Conservation (phyloP, 2,888 invertebrate genomes). For the Endomychus coccineus region DNA sequence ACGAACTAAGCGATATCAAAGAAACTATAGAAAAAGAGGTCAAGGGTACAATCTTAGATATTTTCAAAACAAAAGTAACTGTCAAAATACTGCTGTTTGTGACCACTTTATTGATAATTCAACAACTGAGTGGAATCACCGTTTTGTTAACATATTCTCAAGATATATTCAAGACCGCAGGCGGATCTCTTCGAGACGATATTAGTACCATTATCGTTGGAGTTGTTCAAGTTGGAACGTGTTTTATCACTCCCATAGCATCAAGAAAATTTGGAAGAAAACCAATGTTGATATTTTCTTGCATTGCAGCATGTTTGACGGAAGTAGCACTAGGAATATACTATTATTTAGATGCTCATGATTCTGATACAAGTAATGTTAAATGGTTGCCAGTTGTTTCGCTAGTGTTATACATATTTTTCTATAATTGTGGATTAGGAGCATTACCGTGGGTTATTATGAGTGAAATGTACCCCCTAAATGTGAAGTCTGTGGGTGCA, state of each 20-base stretch:
- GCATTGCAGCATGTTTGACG: slow-evolving; percentile 6
- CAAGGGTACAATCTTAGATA: slow-evolving; percentile 5
- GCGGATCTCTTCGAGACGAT: not conserved
- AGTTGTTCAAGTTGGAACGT: slow-evolving; percentile 10
- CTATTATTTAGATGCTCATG: slow-evolving; percentile 5
- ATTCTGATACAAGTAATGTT: not conserved
- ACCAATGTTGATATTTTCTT: slow-evolving; percentile 5
- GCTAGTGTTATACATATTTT: slow-evolving; percentile 9
- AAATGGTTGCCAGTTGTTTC: slow-evolving; percentile 7
- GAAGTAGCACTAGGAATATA: slow-evolving; percentile 8
- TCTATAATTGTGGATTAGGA: slow-evolving; percentile 11
- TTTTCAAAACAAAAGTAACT: slow-evolving; percentile 7
- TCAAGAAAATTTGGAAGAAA: slow-evolving; percentile 3
- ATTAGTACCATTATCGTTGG: slow-evolving; percentile 10
- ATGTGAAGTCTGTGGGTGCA: slow-evolving; percentile 11
- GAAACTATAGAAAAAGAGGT: not conserved
- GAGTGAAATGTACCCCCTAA: slow-evolving; percentile 11
- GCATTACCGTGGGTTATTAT: slow-evolving; percentile 11
- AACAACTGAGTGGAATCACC: slow-evolving; percentile 13
- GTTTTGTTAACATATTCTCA: slow-evolving; percentile 9
- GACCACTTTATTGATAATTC: slow-evolving; percentile 6
- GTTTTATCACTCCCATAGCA: slow-evolving; percentile 11
- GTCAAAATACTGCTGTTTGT: slow-evolving; percentile 7
- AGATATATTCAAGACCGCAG: slow-evolving; percentile 11
- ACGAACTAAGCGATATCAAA: slow-evolving; percentile 11